Percentiles rank a stretch among this genome's conserved stretches.
These are phyloP conservation scores for Lissocephala sabroskyi DNA, from an alignment of 2,888 invertebrate species.

Conservation along the genomic window DNA sequence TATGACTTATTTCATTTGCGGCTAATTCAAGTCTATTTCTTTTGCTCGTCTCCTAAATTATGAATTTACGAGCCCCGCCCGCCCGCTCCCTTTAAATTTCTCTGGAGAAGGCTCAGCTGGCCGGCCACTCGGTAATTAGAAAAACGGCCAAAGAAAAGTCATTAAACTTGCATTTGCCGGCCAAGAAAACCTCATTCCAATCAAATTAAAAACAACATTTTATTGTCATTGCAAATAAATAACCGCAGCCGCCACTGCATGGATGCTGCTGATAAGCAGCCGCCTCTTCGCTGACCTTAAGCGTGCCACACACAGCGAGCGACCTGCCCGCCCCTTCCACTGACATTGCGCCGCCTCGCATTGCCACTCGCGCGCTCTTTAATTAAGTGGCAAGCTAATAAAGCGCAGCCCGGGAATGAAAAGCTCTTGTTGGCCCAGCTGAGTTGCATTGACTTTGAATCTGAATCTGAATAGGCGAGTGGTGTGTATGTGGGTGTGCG, in stretches of 20 bases:
- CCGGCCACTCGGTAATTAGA: slow-evolving; percentile 33
- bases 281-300: slow-evolving; percentile 32
- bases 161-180: slow-evolving; percentile 47
- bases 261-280: slow-evolving; percentile 21
- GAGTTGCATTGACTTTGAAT: slow-evolving; percentile 27
- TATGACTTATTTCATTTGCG: slow-evolving; percentile 39
- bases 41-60: neutral
- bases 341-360: slow-evolving; percentile 23
- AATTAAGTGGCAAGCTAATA: slow-evolving; percentile 44
- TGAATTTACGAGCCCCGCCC: slow-evolving; percentile 8
- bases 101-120: slow-evolving; percentile 27
- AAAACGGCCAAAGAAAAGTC: slow-evolving; percentile 23
- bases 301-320: slow-evolving; percentile 7
- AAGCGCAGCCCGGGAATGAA: slow-evolving; percentile 24
- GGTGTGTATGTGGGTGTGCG: neutral
- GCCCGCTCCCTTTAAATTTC: too few relatives aligned
- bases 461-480: slow-evolving; percentile 45
- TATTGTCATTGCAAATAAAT: slow-evolving; percentile 1
- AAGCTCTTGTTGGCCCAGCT: slow-evolving; percentile 12
- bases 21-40: neutral
- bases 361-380: slow-evolving; percentile 14
- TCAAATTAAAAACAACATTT: slow-evolving; percentile 28
- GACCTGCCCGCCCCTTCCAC: neutral
- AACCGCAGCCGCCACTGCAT: neutral
- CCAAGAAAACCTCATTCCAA: too few relatives aligned